Evolutionary conservation across 2,113 vertebrate species (phyloP).

Genomic region (Pachyramphus minor): DNA sequence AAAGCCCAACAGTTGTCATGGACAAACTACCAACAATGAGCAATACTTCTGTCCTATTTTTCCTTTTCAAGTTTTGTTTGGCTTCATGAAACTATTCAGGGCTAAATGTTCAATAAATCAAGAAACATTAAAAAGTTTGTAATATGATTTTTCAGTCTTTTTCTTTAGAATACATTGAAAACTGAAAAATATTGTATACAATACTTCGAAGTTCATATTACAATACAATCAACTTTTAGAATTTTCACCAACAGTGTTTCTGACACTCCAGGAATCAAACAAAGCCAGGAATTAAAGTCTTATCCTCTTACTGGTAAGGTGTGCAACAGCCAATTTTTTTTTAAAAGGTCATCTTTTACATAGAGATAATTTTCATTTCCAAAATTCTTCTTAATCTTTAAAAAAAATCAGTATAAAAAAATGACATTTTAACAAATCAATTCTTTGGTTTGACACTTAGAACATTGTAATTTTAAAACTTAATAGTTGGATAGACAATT

Average conservation of each 20-base stretch:
- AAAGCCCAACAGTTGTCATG: not conserved
- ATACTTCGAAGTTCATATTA: not conserved
- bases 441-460: no score
- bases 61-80: not conserved
- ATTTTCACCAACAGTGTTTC: not conserved
- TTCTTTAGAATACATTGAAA: not conserved
- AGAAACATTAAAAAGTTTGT: not conserved
- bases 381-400: not conserved
- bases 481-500: not conserved
- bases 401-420: no score
- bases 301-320: not conserved
- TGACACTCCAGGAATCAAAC: not conserved
- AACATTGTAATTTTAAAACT: not conserved
- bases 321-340: fast-evolving
- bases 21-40: not conserved
- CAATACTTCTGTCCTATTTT: not conserved
- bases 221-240: not conserved
- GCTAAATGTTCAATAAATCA: not conserved
- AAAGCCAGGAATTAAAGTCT: not conserved
- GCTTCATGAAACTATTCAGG: not conserved
- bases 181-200: not conserved
- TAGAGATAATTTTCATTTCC: not conserved
- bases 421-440: no score
- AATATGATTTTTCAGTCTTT: not conserved
- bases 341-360: not conserved